Percentiles rank a stretch among this genome's conserved stretches.
Conservation (phyloP, 2,113 vertebrate species). For the Canis aureus region DNA sequence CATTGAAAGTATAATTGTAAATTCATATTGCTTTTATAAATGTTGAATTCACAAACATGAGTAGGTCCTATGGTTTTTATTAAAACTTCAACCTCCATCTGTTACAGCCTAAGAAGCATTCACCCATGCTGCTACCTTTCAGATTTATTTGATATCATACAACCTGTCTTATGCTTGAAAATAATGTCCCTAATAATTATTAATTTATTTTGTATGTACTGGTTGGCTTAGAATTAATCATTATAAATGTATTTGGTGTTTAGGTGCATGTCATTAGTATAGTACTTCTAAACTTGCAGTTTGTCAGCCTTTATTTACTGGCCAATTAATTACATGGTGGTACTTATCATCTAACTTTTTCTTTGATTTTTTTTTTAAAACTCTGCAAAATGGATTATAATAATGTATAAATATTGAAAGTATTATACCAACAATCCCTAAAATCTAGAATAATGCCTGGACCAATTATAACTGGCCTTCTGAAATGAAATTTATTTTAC, state of each 20-base stretch:
- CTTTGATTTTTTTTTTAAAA: conserved; percentile 23
- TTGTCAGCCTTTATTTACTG: conserved; percentile 73
- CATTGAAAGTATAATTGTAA: neutral
- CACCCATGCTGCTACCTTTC: neutral
- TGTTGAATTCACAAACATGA: neutral
- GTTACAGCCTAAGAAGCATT: neutral
- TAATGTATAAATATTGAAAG: neutral
- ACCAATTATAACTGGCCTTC: neutral
- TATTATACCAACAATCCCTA: neutral
- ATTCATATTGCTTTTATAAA: neutral
- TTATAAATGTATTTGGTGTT: conserved; percentile 71
- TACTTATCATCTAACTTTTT: conserved; percentile 34
- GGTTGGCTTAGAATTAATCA: conserved; percentile 78
- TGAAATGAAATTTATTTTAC: neutral
- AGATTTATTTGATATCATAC: conserved; percentile 61
- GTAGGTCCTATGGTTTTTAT: neutral
- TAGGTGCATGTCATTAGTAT: conserved; percentile 48
- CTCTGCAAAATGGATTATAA: neutral
- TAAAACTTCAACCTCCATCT: neutral
- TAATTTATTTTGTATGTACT: conserved; percentile 75
- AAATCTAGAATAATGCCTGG: neutral
- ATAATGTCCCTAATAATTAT: conserved; percentile 68
- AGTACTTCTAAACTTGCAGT: conserved; percentile 55
- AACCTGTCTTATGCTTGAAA: conserved; percentile 72
- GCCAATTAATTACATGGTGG: conserved; percentile 60